A percentile compares a stretch with the other conserved stretches of the same genome.
Evolutionary conservation across 2,797 vertebrate genomes (phyloP).

Genomic region (Sphenopsis melanotis): DNA sequence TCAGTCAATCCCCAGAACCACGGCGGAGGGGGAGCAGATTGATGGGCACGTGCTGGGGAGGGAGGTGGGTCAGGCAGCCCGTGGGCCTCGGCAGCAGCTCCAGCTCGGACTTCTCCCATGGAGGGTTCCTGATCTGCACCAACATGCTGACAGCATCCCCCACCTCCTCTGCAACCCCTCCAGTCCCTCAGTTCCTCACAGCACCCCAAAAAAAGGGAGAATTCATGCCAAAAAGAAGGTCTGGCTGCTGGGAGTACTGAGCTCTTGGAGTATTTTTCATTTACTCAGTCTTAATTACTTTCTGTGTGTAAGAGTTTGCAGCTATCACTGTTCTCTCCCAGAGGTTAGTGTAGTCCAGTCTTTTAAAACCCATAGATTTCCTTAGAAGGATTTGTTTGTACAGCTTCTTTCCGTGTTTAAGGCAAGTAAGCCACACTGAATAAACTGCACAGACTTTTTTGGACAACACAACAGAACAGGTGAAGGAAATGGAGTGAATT

Average conservation of each 20-base stretch:
- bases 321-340: background rate
- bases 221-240: background rate
- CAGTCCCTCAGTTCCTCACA: background rate
- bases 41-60: background rate
- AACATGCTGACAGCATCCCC: background rate
- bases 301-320: background rate
- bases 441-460: conserved; percentile 2
- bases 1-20: conserved; percentile 52
- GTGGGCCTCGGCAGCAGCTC: background rate
- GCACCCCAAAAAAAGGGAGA: background rate
- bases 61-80: background rate
- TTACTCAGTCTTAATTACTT: conserved; percentile 20
- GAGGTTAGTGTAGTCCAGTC: background rate
- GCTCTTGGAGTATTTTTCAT: background rate
- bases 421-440: background rate
- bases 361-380: conserved; percentile 24
- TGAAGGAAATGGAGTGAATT: conserved; percentile 17
- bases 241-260: background rate
- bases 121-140: background rate
- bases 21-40: background rate
- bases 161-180: background rate
- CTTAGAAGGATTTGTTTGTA: conserved; percentile 32
- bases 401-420: background rate
- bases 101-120: accelerated
- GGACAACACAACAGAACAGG: background rate